Conservation (phyloP, 2,797 vertebrate genomes). For the Phrynocephalus forsythii region DNA sequence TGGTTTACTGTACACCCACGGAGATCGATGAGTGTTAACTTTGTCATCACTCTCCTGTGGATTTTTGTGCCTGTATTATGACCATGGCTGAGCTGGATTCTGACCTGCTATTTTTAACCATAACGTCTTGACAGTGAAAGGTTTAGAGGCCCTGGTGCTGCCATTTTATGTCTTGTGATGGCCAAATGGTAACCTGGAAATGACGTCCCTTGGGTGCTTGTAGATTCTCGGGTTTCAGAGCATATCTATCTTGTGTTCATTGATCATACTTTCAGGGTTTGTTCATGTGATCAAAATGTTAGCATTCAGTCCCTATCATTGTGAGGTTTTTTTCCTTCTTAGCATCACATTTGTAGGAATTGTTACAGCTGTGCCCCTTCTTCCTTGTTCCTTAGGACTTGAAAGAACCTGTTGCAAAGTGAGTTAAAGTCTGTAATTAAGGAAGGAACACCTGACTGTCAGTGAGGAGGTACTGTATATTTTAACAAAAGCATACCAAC, state of each 20-base stretch:
- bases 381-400: constrained; percentile 35
- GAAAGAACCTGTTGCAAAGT: constrained; percentile 24
- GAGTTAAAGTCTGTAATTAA: constrained; percentile 35
- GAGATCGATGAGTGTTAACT: not conserved
- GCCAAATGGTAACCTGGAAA: not conserved
- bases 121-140: constrained; percentile 16
- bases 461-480: not conserved
- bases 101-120: not conserved
- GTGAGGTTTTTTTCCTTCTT: constrained; percentile 65
- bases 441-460: not conserved
- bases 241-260: not conserved
- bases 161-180: constrained; percentile 1
- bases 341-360: constrained; percentile 73
- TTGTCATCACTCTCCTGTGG: not conserved
- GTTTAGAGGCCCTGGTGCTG: constrained; percentile 24
- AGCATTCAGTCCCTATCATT: constrained; percentile 34
- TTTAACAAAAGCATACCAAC: not conserved
- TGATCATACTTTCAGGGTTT: constrained; percentile 54
- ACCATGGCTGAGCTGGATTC: not conserved
- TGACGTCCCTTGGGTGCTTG: not conserved
- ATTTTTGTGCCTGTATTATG: not conserved
- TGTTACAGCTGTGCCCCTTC: constrained; percentile 46
- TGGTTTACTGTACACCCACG: not conserved
- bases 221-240: not conserved
- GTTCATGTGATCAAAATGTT: constrained; percentile 25